Percentiles rank a stretch among this genome's conserved stretches.
These are phyloP conservation scores for Leucania comma DNA, from an alignment of 2,888 invertebrate species.

Conservation along the genomic window DNA sequence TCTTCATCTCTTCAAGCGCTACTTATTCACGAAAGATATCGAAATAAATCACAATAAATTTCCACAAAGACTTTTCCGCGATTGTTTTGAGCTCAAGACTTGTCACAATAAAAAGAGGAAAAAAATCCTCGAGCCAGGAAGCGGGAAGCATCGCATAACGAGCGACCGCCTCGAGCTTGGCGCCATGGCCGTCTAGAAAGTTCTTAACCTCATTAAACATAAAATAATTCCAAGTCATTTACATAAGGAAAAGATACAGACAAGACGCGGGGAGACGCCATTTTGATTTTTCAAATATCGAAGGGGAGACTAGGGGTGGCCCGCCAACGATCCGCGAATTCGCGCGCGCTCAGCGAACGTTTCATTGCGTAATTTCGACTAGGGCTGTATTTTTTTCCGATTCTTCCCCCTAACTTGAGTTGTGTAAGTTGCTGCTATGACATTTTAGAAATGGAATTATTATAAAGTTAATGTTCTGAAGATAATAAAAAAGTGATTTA, in stretches of 20 bases:
- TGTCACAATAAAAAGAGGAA: constrained; percentile 66
- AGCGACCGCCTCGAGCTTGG: constrained; percentile 74
- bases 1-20: neutral
- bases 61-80: constrained; percentile 33
- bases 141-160: constrained; percentile 71
- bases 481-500: constrained; percentile 63
- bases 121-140: constrained; percentile 72
- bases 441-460: constrained; percentile 66
- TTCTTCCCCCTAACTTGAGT: constrained; percentile 70
- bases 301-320: constrained; percentile 82
- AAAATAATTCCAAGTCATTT: constrained; percentile 83
- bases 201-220: constrained; percentile 87
- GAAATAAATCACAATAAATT: constrained; percentile 46
- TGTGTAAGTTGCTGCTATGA: constrained; percentile 70
- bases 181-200: constrained; percentile 82
- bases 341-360: constrained; percentile 83
- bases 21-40: constrained; percentile 32
- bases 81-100: constrained; percentile 61
- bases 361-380: constrained; percentile 85
- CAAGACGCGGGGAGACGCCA: constrained; percentile 86
- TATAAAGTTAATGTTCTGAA: constrained; percentile 63
- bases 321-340: constrained; percentile 83
- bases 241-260: constrained; percentile 90
- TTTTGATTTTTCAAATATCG: constrained; percentile 86
- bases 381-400: constrained; percentile 68